Percentiles rank a stretch among this genome's conserved stretches.
Conservation (phyloP, 2,113 vertebrate species). For the Circaetus gallicus region DNA sequence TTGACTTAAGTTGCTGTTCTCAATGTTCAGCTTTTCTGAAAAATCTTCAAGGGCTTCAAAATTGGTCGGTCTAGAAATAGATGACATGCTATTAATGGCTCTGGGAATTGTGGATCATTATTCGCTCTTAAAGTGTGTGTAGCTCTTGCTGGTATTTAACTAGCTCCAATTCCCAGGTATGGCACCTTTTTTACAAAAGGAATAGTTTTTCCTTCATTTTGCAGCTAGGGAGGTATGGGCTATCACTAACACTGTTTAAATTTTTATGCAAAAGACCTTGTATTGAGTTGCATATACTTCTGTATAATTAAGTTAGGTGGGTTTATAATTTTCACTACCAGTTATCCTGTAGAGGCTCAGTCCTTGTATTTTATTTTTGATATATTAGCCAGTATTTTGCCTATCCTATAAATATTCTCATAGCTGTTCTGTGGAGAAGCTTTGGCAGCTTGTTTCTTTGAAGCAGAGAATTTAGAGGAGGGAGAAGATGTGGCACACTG, state of each 20-base stretch:
- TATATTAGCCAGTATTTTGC: not conserved
- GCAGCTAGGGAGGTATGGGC: not conserved
- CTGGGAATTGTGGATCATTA: not conserved
- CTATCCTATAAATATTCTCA: not conserved
- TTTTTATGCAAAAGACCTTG: not conserved
- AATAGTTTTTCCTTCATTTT: not conserved
- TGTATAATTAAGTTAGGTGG: not conserved
- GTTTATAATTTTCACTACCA: not conserved
- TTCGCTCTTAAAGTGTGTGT: not conserved
- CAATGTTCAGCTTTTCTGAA: not conserved
- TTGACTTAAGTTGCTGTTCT: not conserved
- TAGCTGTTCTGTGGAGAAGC: not conserved
- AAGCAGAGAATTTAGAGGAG: not conserved
- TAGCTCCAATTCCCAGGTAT: not conserved
- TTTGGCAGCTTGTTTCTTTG: not conserved
- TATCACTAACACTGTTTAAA: not conserved
- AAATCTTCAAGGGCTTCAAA: not conserved
- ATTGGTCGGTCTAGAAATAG: not conserved
- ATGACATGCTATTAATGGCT: not conserved
- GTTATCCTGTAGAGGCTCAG: not conserved
- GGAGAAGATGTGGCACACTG: not conserved
- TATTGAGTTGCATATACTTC: not conserved
- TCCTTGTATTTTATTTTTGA: not conserved
- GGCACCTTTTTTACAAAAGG: not conserved
- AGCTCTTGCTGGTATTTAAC: not conserved